These are phyloP conservation scores for Sebastolobus alascanus DNA, from an alignment of 2,797 vertebrate genomes.

Conservation along the genomic window DNA sequence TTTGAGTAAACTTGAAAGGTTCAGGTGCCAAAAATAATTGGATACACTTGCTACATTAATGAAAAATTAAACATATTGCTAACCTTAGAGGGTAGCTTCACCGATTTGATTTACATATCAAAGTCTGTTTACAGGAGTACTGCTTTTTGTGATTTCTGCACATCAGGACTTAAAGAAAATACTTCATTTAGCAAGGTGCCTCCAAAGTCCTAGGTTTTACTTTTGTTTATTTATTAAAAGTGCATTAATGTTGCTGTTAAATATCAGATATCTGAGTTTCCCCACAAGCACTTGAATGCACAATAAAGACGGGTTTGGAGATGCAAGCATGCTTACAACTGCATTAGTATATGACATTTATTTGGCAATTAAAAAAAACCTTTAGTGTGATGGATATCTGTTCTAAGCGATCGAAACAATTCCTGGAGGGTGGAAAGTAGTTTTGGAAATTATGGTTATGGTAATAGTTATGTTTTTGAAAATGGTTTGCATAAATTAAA, in stretches of 20 bases:
- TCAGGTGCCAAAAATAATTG: conserved; percentile 8
- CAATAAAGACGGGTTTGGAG: no score
- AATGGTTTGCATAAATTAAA: neutral
- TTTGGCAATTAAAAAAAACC: no score
- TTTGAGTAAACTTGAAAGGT: neutral
- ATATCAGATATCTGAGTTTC: no score
- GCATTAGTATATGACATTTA: neutral
- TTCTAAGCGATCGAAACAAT: neutral
- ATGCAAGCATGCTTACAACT: neutral
- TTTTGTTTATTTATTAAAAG: neutral
- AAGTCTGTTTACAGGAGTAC: neutral
- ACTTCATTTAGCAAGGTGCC: neutral
- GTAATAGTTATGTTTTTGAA: neutral
- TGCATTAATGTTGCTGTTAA: neutral
- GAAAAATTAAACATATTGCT: conserved; percentile 1
- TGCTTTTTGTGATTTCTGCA: neutral
- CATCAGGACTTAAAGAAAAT: neutral
- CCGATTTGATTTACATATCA: neutral
- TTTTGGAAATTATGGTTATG: no score
- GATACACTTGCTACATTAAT: neutral
- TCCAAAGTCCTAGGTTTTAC: neutral
- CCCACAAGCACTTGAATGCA: no score
- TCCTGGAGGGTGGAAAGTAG: neutral
- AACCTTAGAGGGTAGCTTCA: neutral
- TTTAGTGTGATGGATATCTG: neutral